A percentile compares a stretch with the other conserved stretches of the same genome.
phyloP scores from a whole-genome alignment of 2,888 invertebrate species.

The Rhopalosiphum nymphaeae region DNA sequence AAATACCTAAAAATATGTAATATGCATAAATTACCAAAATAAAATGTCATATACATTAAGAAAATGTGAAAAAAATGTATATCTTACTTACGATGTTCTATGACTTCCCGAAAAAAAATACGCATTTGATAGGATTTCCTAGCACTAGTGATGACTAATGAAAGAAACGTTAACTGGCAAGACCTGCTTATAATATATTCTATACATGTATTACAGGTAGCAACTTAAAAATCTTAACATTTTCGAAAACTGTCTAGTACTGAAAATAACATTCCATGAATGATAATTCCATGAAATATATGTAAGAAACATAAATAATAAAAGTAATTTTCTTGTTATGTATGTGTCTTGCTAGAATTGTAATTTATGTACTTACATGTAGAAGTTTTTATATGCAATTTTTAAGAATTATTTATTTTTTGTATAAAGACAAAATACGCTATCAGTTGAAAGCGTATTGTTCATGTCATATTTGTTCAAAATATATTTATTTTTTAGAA shows the following conservation, averaged over 20 bases:
- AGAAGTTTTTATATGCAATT: neutral
- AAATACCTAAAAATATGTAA: no score
- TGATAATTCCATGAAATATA: neutral
- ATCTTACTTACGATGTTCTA: no score
- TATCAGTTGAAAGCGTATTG: neutral
- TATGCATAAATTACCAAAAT: no score
- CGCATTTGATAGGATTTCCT: no score
- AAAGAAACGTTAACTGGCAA: neutral
- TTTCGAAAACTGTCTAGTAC: neutral
- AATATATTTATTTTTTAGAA: neutral
- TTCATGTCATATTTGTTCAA: neutral
- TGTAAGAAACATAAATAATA: neutral
- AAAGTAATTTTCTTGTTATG: slow-evolving; percentile 4
- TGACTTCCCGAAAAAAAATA: no score
- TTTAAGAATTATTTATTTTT: neutral
- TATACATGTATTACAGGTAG: neutral
- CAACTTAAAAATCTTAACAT: slow-evolving; percentile 1
- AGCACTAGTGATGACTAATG: neutral
- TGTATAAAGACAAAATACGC: neutral
- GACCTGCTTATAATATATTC: neutral
- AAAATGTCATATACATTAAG: no score
- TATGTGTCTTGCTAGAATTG: neutral
- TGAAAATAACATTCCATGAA: slow-evolving; percentile 13
- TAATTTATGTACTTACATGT: neutral
- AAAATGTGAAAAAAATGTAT: no score